phyloP scores from a whole-genome alignment of 2,888 invertebrate species.

The Pseudanteris insignis region DNA sequence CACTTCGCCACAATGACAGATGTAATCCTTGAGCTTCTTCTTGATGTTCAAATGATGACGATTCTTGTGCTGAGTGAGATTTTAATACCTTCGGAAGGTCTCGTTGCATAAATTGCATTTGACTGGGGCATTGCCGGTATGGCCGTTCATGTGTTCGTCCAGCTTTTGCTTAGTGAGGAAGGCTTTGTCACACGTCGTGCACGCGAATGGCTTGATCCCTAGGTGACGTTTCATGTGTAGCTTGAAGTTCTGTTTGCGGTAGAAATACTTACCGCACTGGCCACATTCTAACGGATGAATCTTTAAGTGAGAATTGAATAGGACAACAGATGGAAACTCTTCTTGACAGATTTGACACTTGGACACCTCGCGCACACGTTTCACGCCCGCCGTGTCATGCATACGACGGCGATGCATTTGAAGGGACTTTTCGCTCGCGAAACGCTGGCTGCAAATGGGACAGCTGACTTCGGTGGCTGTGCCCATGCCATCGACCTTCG shows the following conservation, averaged over 20 bases:
- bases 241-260: slow-evolving; percentile 77
- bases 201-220: slow-evolving; percentile 78
- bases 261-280: slow-evolving; percentile 83
- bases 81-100: slow-evolving; percentile 83
- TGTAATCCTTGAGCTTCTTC: slow-evolving; percentile 76
- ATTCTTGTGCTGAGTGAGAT: slow-evolving; percentile 85
- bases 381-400: slow-evolving; percentile 57
- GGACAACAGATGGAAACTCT: slow-evolving; percentile 74
- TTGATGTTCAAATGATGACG: slow-evolving; percentile 79
- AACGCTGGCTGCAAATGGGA: slow-evolving; percentile 59
- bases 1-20: slow-evolving; percentile 82
- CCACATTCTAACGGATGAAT: slow-evolving; percentile 85
- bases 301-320: slow-evolving; percentile 79
- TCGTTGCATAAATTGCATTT: slow-evolving; percentile 84
- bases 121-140: slow-evolving; percentile 82
- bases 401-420: slow-evolving; percentile 61
- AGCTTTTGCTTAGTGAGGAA: slow-evolving; percentile 85
- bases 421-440: slow-evolving; percentile 59
- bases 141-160: slow-evolving; percentile 83
- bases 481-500: slow-evolving; percentile 53
- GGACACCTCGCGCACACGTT: slow-evolving; percentile 61
- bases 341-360: slow-evolving; percentile 74
- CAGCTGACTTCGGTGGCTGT: slow-evolving; percentile 58
- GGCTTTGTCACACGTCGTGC: slow-evolving; percentile 82
- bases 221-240: slow-evolving; percentile 83